phyloP scores from a whole-genome alignment of 2,888 invertebrate species.

The Diabrotica balteata region DNA sequence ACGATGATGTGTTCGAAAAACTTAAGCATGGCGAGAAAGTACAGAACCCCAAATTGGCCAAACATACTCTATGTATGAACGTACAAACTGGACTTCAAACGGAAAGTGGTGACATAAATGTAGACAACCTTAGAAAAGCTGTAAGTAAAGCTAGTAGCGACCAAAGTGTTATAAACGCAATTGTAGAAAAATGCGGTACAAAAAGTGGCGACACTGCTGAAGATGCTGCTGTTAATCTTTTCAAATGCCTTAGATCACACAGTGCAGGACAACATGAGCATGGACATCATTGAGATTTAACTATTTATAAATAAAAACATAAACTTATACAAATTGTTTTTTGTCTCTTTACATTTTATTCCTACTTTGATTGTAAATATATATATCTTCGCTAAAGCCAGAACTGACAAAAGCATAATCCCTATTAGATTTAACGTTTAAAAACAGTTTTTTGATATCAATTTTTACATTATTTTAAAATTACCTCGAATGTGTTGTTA shows the following conservation, averaged over 20 bases:
- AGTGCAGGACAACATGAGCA: background rate
- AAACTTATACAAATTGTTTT: too few species aligned
- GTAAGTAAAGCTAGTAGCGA: background rate
- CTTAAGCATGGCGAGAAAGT: slow-evolving; percentile 24
- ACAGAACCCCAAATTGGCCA: slow-evolving; percentile 1
- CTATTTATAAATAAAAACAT: background rate
- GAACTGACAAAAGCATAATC: background rate
- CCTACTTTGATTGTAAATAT: too few species aligned
- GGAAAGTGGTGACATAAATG: slow-evolving; percentile 3
- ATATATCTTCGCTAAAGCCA: background rate
- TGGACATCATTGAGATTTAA: background rate
- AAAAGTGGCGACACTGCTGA: background rate
- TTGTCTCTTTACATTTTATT: too few species aligned
- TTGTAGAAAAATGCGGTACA: slow-evolving; percentile 2
- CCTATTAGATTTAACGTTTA: too few species aligned
- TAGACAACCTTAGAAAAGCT: background rate
- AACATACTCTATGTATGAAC: slow-evolving; percentile 17
- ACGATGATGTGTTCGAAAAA: slow-evolving; percentile 26
- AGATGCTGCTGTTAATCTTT: slow-evolving; percentile 7
- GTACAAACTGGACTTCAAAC: slow-evolving; percentile 15
- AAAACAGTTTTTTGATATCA: too few species aligned
- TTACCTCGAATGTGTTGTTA: too few species aligned
- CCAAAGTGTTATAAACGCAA: background rate
- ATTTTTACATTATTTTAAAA: too few species aligned
- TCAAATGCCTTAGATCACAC: background rate